phyloP scores from a whole-genome alignment of 2,888 invertebrate genomes.

The Chesias legatella region DNA sequence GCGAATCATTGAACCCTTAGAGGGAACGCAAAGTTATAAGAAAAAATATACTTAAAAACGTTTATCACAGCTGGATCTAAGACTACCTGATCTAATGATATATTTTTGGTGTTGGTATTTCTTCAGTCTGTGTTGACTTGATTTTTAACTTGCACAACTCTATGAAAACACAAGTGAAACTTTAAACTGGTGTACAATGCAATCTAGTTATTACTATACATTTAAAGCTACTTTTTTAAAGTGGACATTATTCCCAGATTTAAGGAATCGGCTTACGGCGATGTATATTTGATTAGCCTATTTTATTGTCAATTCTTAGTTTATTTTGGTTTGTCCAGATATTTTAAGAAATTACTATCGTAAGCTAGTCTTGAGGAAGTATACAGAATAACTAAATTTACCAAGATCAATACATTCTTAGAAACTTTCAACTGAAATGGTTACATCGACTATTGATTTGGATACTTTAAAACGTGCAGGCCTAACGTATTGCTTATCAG shows the following conservation, averaged over 20 bases:
- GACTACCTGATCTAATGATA: constrained; percentile 40
- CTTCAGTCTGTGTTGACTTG: constrained; percentile 2
- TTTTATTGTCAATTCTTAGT: constrained; percentile 9
- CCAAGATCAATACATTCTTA: too few relatives aligned
- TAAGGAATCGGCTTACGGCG: background rate
- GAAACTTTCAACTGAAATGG: too few relatives aligned
- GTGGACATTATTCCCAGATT: constrained; percentile 1
- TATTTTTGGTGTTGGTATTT: constrained; percentile 10
- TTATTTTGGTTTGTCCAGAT: background rate
- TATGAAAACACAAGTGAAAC: background rate
- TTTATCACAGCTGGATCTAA: constrained; percentile 70
- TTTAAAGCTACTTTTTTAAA: constrained; percentile 3
- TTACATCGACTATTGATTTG: too few relatives aligned
- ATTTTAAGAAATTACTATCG: background rate
- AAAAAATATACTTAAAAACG: constrained; percentile 25
- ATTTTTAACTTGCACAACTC: background rate
- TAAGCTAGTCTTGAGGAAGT: too few relatives aligned
- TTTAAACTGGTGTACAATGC: too few relatives aligned
- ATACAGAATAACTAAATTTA: too few relatives aligned
- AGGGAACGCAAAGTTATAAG: constrained; percentile 2
- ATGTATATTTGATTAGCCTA: background rate
- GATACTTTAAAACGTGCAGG: too few relatives aligned
- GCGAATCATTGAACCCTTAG: constrained; percentile 4
- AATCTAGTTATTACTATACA: background rate
- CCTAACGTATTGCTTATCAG: too few relatives aligned